These are phyloP conservation scores for Coregonus sp. DNA, from an alignment of 2,797 vertebrate species.

Conservation along the genomic window DNA sequence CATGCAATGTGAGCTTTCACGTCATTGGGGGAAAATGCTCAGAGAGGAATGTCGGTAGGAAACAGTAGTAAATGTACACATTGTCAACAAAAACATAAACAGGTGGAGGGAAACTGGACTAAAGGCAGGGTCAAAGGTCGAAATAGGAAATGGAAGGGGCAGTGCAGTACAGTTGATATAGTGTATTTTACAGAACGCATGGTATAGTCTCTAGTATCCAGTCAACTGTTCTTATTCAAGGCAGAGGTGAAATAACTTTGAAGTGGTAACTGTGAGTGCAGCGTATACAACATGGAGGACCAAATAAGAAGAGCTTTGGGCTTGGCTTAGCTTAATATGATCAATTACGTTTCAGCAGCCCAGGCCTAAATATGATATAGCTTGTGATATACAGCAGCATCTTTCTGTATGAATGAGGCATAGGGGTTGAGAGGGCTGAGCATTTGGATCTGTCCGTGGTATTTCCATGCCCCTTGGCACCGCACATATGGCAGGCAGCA, in stretches of 20 bases:
- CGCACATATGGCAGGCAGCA: neutral
- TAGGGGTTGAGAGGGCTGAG: neutral
- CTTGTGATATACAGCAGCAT: neutral
- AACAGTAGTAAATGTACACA: constrained; percentile 6
- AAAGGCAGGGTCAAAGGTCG: neutral
- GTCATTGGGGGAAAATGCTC: neutral
- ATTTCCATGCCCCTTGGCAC: neutral
- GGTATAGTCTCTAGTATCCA: too few species aligned
- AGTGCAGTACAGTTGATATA: neutral
- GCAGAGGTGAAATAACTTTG: too few species aligned
- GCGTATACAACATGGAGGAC: neutral
- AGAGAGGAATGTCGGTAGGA: neutral
- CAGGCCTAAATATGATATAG: neutral
- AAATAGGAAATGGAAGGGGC: neutral
- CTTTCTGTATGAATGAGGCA: neutral
- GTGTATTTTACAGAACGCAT: neutral
- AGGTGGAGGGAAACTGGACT: neutral
- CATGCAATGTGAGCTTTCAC: neutral
- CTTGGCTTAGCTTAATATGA: neutral
- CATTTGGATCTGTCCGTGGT: neutral
- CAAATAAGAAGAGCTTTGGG: neutral
- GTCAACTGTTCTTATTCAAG: neutral
- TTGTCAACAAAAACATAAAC: neutral
- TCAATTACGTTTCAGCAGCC: neutral
- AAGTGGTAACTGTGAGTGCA: too few species aligned